These are phyloP conservation scores for Basileuterus tristriatus DNA, from an alignment of 2,797 vertebrate genomes.

Conservation along the genomic window DNA sequence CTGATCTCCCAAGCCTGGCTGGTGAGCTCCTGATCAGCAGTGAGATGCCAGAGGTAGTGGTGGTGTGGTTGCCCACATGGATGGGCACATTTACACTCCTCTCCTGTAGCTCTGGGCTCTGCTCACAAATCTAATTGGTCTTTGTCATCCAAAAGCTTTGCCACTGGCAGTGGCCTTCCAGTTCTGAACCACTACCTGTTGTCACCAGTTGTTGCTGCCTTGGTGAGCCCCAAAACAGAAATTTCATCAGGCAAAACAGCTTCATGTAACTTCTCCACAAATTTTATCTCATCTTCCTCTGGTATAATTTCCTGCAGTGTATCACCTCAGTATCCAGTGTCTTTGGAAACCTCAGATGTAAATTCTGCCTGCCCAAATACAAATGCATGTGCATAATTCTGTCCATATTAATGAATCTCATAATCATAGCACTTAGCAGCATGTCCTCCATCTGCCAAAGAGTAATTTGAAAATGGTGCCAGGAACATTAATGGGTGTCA, in stretches of 20 bases:
- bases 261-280: background rate
- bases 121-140: background rate
- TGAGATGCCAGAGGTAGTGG: background rate
- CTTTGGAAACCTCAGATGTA: background rate
- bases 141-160: background rate
- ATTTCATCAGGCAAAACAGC: background rate
- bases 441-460: conserved; percentile 47
- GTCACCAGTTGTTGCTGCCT: background rate
- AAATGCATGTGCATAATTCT: conserved; percentile 4
- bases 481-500: conserved; percentile 37
- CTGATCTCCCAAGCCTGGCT: background rate
- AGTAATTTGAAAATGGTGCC: conserved; percentile 47
- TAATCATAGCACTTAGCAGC: conserved; percentile 48
- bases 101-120: background rate
- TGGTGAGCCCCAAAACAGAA: background rate
- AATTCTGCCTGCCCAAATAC: conserved; percentile 11
- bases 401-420: conserved; percentile 35
- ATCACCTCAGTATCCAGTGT: background rate
- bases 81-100: background rate
- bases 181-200: background rate
- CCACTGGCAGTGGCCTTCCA: background rate
- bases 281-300: background rate
- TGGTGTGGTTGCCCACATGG: background rate
- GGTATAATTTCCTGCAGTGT: background rate
- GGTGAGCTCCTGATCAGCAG: background rate